phyloP scores from a whole-genome alignment of 2,888 invertebrate species.

The Adelognathus sp. region DNA sequence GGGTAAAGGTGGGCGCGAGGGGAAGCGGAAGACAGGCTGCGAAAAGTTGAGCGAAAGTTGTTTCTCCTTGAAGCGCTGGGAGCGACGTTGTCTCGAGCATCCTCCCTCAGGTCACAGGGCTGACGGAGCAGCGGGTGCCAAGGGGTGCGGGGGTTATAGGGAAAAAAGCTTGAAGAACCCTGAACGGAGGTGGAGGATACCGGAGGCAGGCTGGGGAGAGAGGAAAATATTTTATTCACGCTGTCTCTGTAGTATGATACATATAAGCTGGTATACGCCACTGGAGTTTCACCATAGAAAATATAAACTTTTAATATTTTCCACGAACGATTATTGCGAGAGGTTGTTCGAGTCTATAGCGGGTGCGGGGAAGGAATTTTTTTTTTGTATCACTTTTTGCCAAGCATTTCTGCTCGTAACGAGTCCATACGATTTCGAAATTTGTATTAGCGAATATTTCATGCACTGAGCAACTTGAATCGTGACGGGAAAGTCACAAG shows the following conservation, averaged over 20 bases:
- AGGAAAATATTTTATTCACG: slow-evolving; percentile 72
- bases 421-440: not conserved
- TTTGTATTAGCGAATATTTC: slow-evolving; percentile 15
- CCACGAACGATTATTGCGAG: slow-evolving; percentile 47
- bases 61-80: slow-evolving; percentile 35
- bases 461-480: too few relatives aligned
- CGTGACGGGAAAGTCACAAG: too few relatives aligned
- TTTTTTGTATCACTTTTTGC: not conserved
- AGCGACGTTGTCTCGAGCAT: slow-evolving; percentile 49
- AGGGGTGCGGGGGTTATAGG: slow-evolving; percentile 30
- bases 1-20: slow-evolving; percentile 21
- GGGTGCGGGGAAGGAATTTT: slow-evolving; percentile 5
- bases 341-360: slow-evolving; percentile 9
- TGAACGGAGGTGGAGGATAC: slow-evolving; percentile 7
- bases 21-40: slow-evolving; percentile 38
- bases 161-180: slow-evolving; percentile 37
- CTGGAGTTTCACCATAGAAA: slow-evolving; percentile 29
- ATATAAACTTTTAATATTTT: slow-evolving; percentile 61
- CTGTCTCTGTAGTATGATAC: slow-evolving; percentile 50
- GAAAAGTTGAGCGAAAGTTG: slow-evolving; percentile 53
- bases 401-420: not conserved
- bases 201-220: slow-evolving; percentile 57
- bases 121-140: slow-evolving; percentile 44
- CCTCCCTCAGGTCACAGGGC: slow-evolving; percentile 50
- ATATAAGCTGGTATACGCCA: slow-evolving; percentile 16